Conservation (phyloP, 1,140 invertebrate genomes). For the Drosophila punjabiensis region DNA sequence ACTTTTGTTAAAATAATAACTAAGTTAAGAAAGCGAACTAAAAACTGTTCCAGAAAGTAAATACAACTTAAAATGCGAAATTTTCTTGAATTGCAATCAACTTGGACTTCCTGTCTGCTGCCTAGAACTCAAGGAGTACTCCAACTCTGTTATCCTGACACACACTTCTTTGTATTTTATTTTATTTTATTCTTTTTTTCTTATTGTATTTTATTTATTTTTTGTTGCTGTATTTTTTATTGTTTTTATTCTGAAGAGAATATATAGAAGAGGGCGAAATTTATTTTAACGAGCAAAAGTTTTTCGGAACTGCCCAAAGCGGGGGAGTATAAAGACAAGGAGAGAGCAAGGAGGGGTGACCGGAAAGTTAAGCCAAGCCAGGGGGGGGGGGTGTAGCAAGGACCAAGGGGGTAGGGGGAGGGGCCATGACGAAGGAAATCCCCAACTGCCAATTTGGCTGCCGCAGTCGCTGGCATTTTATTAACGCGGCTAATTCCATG, state of each 20-base stretch:
- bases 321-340: not conserved
- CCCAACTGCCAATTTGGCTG: conserved; percentile 74
- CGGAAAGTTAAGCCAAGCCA: conserved; percentile 26
- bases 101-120: not conserved
- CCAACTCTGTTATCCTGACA: not conserved
- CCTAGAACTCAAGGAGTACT: not conserved
- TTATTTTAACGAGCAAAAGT: conserved; percentile 79
- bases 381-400: no score
- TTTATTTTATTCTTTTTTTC: not conserved
- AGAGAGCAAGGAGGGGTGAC: not conserved
- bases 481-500: conserved; percentile 76
- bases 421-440: conserved; percentile 47
- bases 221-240: conserved; percentile 8
- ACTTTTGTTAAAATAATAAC: no score
- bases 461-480: conserved; percentile 70
- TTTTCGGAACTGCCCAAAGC: conserved; percentile 51
- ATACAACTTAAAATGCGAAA: not conserved
- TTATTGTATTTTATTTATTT: conserved; percentile 2
- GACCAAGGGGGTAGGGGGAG: not conserved
- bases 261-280: conserved; percentile 59
- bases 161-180: not conserved
- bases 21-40: not conserved
- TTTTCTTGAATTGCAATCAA: conserved; percentile 1
- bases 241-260: conserved; percentile 21
- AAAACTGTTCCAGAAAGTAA: not conserved